Evolutionary conservation across 2,113 vertebrate species (phyloP).

Genomic region (Erinaceus europaeus): DNA sequence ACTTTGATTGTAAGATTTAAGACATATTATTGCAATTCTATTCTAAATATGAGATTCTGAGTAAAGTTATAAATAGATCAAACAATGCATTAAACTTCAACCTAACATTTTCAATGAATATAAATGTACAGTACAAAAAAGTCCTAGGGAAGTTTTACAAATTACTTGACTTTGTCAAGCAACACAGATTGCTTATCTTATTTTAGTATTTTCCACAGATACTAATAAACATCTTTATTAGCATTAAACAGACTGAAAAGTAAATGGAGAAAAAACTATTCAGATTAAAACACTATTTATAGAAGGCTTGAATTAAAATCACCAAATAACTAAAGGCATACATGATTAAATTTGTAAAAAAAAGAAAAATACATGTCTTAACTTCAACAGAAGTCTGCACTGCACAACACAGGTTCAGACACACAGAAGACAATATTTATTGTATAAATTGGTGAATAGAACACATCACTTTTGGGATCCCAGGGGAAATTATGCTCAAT

Average conservation of each 20-base stretch:
- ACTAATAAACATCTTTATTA: background rate
- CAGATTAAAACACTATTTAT: constrained; percentile 3
- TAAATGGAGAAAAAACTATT: background rate
- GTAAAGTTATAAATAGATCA: background rate
- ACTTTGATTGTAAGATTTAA: background rate
- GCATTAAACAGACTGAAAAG: background rate
- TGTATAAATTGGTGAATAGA: too few species aligned
- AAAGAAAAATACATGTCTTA: too few species aligned
- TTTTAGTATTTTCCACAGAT: background rate
- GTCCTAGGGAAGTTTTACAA: background rate
- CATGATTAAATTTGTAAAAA: background rate
- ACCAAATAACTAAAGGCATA: background rate
- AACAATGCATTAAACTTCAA: background rate
- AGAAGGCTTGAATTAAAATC: background rate
- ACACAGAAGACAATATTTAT: background rate
- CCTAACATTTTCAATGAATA: background rate
- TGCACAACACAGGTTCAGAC: background rate
- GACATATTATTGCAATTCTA: background rate
- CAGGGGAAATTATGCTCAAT: background rate
- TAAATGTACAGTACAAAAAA: background rate
- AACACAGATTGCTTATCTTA: background rate
- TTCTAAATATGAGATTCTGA: background rate
- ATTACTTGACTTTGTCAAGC: background rate
- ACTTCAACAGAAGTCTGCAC: background rate
- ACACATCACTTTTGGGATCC: too few species aligned